These are phyloP conservation scores for Gastracanthus pulcherrimus DNA, from an alignment of 2,888 invertebrate genomes.

Conservation along the genomic window DNA sequence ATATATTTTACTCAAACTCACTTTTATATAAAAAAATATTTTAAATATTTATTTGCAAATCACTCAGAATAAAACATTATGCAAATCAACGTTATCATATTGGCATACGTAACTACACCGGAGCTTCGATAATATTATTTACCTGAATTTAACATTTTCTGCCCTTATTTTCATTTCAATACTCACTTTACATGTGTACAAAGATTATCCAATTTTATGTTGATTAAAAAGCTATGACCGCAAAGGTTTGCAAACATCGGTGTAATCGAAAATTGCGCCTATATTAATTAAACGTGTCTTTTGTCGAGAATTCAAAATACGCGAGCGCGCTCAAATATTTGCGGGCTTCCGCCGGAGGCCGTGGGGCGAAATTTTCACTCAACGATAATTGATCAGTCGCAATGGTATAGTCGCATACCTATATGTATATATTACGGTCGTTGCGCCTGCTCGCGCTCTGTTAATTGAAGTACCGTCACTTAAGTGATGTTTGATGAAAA, in stretches of 20 bases:
- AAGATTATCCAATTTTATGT: too few species aligned
- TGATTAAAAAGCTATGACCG: background rate
- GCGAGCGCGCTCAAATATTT: background rate
- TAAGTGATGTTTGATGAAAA: conserved; percentile 10
- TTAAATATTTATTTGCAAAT: too few species aligned
- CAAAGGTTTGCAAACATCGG: background rate
- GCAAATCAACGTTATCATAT: too few species aligned
- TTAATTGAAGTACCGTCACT: conserved; percentile 1
- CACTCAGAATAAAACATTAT: too few species aligned
- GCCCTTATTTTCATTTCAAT: too few species aligned
- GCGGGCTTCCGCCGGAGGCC: background rate
- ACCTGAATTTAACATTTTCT: too few species aligned
- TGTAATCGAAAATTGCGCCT: conserved; percentile 1
- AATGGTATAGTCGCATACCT: conserved; percentile 12
- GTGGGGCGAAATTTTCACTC: conserved; percentile 20
- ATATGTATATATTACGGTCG: too few species aligned
- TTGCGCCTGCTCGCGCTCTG: background rate
- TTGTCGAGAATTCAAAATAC: background rate
- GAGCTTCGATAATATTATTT: too few species aligned
- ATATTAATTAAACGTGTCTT: conserved; percentile 14
- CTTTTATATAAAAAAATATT: too few species aligned
- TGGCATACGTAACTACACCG: too few species aligned
- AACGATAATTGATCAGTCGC: conserved; percentile 30
- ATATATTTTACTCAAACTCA: too few species aligned
- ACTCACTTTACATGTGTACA: too few species aligned